These are phyloP conservation scores for Nipponia nippon DNA, from an alignment of 2,113 vertebrate genomes.

Conservation along the genomic window DNA sequence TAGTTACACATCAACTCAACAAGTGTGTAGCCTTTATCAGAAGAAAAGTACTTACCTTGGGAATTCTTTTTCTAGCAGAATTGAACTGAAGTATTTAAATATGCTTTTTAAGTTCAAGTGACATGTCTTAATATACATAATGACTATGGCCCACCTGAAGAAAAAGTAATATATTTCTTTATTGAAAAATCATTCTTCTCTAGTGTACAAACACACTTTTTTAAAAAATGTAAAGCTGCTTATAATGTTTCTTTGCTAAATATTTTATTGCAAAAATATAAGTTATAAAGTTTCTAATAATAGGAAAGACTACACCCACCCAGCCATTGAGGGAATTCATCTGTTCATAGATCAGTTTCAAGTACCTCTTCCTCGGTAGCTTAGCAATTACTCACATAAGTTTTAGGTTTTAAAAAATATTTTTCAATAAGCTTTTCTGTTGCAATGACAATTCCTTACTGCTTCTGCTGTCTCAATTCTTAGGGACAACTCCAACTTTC, in stretches of 20 bases:
- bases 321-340: background rate
- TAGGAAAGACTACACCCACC: background rate
- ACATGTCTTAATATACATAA: background rate
- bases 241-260: background rate
- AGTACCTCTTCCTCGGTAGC: background rate
- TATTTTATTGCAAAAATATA: background rate
- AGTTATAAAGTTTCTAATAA: background rate
- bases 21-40: background rate
- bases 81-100: background rate
- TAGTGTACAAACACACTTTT: background rate
- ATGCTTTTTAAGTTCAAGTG: background rate
- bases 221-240: background rate
- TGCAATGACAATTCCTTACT: background rate
- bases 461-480: background rate
- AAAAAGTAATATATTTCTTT: background rate
- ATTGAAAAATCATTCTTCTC: background rate
- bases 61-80: background rate
- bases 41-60: background rate
- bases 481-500: background rate
- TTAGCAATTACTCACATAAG: background rate
- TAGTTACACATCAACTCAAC: background rate
- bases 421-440: background rate
- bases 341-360: background rate
- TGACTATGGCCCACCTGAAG: background rate
- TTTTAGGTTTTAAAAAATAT: fast-evolving